These are phyloP conservation scores for Eolophus roseicapilla DNA, from an alignment of 2,113 vertebrate genomes.

Conservation along the genomic window DNA sequence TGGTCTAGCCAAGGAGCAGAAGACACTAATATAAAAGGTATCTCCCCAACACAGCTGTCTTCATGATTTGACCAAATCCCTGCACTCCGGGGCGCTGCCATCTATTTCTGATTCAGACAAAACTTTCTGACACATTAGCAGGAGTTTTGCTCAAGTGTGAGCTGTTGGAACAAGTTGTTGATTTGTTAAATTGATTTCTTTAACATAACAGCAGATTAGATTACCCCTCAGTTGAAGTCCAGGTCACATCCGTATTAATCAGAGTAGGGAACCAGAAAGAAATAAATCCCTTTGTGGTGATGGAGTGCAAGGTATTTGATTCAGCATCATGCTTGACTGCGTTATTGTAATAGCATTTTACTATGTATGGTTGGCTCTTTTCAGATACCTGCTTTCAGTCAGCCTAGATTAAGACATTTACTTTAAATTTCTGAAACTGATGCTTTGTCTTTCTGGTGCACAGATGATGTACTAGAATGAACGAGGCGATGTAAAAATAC, in stretches of 20 bases:
- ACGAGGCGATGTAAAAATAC: background rate
- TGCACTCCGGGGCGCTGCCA: accelerated
- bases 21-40: accelerated
- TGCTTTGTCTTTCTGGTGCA: background rate
- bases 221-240: background rate
- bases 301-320: background rate
- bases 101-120: background rate
- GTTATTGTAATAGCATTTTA: slow-evolving; percentile 12
- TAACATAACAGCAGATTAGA: background rate
- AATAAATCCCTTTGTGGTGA: slow-evolving; percentile 12
- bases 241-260: background rate
- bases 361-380: background rate
- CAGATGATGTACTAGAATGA: background rate
- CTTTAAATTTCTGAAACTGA: background rate
- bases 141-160: background rate
- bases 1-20: background rate
- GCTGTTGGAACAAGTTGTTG: background rate
- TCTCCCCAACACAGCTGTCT: background rate
- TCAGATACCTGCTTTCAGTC: background rate
- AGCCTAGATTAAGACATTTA: background rate
- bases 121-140: background rate
- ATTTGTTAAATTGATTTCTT: slow-evolving; percentile 30
- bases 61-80: background rate
- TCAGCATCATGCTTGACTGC: slow-evolving; percentile 13
- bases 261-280: background rate